Evolutionary conservation across 2,888 invertebrate species (phyloP).

Genomic region (Apocheima hispidaria): DNA sequence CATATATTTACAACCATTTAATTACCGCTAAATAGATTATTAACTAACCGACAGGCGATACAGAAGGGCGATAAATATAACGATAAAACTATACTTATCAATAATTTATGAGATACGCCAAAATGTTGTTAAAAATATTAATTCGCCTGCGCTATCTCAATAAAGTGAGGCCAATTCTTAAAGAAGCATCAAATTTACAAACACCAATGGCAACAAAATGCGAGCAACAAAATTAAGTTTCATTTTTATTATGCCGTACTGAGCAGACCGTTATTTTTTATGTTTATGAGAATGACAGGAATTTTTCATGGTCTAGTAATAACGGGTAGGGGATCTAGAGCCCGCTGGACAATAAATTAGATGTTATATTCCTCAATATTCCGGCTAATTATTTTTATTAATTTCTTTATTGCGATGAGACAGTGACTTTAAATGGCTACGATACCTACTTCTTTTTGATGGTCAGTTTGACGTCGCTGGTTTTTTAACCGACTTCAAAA

Average conservation of each 20-base stretch:
- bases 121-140: no score
- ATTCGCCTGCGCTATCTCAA: no score
- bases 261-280: constrained; percentile 40
- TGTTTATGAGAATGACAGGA: constrained; percentile 39
- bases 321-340: constrained; percentile 27
- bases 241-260: constrained; percentile 32
- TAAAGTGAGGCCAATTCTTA: background rate
- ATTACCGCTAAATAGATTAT: background rate
- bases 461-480: no score
- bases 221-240: constrained; percentile 20
- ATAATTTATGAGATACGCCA: no score
- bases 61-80: background rate
- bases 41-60: background rate
- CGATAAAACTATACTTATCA: background rate
- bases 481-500: no score
- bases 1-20: no score
- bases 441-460: background rate
- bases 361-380: constrained; percentile 36
- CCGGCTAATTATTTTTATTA: constrained; percentile 27
- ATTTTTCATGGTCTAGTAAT: constrained; percentile 39
- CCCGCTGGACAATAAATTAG: constrained; percentile 35
- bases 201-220: constrained; percentile 4
- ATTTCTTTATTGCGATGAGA: constrained; percentile 7
- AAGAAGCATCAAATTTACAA: constrained; percentile 1
- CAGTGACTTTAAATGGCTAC: background rate